Percentiles rank a stretch among this genome's conserved stretches.
Conservation (phyloP, 2,888 invertebrate species). For the Idaea straminata region DNA sequence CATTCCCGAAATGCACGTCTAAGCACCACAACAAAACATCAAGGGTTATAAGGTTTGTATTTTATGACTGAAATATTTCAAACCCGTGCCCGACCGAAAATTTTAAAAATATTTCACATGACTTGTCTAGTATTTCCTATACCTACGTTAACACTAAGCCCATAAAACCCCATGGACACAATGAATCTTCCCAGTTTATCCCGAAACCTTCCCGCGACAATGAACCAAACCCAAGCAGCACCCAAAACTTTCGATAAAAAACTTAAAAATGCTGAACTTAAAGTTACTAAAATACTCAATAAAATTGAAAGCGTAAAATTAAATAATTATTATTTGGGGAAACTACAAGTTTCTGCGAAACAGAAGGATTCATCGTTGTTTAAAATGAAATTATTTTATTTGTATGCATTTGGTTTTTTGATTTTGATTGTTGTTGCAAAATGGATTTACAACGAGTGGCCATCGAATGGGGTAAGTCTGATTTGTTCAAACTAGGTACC, state of each 20-base stretch:
- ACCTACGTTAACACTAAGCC: background rate
- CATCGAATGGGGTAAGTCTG: slow-evolving; percentile 40
- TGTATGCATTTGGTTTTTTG: slow-evolving; percentile 17
- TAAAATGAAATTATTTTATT: slow-evolving; percentile 14
- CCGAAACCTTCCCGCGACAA: slow-evolving; percentile 29
- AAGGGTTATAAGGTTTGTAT: too few species aligned
- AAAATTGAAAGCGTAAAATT: slow-evolving; percentile 60
- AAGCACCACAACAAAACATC: too few species aligned
- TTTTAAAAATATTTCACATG: background rate
- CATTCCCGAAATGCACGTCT: too few species aligned
- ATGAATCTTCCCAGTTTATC: slow-evolving; percentile 36
- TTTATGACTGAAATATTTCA: too few species aligned
- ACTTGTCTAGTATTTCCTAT: background rate
- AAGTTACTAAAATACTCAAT: slow-evolving; percentile 56
- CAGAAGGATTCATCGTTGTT: background rate
- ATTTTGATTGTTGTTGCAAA: slow-evolving; percentile 28
- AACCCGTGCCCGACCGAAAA: background rate
- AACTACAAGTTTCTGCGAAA: slow-evolving; percentile 36
- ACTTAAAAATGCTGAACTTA: slow-evolving; percentile 58
- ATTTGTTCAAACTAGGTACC: background rate
- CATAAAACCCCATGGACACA: slow-evolving; percentile 7
- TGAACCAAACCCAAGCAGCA: slow-evolving; percentile 38
- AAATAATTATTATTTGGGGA: slow-evolving; percentile 44
- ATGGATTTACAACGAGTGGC: slow-evolving; percentile 42
- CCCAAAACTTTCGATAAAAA: slow-evolving; percentile 57